Evolutionary conservation across 2,797 vertebrate genomes (phyloP), one percentile per base, ranked within the genome.

Genomic region (Agapornis canus): DNA sequence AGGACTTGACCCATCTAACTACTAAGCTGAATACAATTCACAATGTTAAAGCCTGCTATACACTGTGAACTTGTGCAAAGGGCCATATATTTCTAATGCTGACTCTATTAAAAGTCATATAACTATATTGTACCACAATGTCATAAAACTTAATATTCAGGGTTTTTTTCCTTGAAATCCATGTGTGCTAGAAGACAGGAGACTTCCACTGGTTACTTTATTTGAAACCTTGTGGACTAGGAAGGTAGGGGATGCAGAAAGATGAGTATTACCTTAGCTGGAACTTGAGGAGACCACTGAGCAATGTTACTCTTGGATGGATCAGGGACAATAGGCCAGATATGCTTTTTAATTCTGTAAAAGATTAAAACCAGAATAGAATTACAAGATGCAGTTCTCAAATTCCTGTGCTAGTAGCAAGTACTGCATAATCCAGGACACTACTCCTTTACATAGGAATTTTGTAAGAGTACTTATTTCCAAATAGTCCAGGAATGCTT

Each of bases 251-350:
- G 21, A 81, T n/a, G 31, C 32, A 48, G 40, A 86, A 73, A 51
- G 37, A 23, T 19, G 19, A 69, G 6, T 84, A 97, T 98, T 98
- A 99, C 99, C 98, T 98, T 98, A 15, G 97, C 88, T 60, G 98
- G 98, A 75, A 98, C 98, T 86, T 99, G 99, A 82, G 99, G 99
- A 81, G 99, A 99, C 99, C 99, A 99, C 92, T 98, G 98, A 64
- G 99, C 98, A 80, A 99, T 98, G 65, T 99, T 99, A 98, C 99
- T 99, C 95, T 99, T 98, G 84, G 98, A 98, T 37, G 99, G 99
- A 97, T 99, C 98, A 40, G 99, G 99, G 85, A 99, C 99, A 16
- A 98, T 98, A 43, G 99, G 99, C 99, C 99, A 99, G 81, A 99
- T 98, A 77, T 98, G 98, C 75, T 98, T 98, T 96, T 99, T 99